Evolutionary conservation across 2,888 invertebrate genomes (phyloP), one percentile per base, ranked within the genome.

Genomic region (Stenichneumon culpator): DNA sequence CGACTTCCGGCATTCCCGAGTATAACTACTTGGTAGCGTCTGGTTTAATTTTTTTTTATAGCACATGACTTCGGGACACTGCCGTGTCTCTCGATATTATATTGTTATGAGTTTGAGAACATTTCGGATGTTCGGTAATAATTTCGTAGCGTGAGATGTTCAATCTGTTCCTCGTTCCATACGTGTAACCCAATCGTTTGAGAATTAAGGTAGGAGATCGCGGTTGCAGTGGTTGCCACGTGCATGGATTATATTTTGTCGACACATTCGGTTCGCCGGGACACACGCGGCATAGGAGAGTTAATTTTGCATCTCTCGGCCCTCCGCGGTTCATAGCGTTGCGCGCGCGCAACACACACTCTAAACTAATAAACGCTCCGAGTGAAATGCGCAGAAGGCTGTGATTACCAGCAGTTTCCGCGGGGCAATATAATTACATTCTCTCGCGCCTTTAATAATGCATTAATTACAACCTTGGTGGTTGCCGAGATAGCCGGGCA

Each of bases 371-470:
- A 80, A 73, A 78, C 75, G 79, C 75, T 79, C 75, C 72, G 68
- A 68, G 85, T 73, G 81, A 87, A 83, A 83, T 44, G 36, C 79
- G 84, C 84, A 36, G 72, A 70, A 79, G 84, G 65, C 87, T 88
- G 85, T 88, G 88, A 90, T 89, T 90, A 88, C 74, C 67, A 83
- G 82, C 57, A 82, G 86, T 83, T 85, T 86, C 88, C 86, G 87
- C 87, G 84, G 85, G 83, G 82, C 73, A 89, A 88, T 89, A 89
- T 90, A 89, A 90, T 91, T 90, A 88, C 88, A 81, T 86, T 88
- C 86, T 88, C 88, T 88, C 88, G 88, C 87, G 79, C 86, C 88
- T 89, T 88, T 88, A 89, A 89, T 91, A 89, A 90, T 91, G 88
- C 89, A 89, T 89, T 90, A 89, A 91, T 91, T 90, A 89, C 88